Evolutionary conservation across 1,140 invertebrate genomes (phyloP), one percentile per base, ranked within the genome.

Genomic region (Apis cerana): DNA sequence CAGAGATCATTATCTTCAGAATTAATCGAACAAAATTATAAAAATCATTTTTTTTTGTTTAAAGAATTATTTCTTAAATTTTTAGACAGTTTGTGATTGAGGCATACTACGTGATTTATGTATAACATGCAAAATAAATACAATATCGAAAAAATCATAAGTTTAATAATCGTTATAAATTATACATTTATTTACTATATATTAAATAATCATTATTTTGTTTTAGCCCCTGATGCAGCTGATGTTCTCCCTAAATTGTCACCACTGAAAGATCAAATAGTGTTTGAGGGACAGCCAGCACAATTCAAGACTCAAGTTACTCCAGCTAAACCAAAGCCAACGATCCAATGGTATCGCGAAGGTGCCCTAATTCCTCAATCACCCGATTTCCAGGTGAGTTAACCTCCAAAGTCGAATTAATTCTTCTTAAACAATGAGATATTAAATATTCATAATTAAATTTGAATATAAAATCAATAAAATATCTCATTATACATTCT

Each of bases 291-390:
- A 43, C 96, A 97, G 92, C 96, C 97, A 33, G 97, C 97, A 19
- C 97, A 98, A 88, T 98, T 99, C 91, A 97, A 97, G 89, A 98
- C 97, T 2, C 96, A 96, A 86, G 96, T 98, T 56, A 95, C 95
- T 56, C 94, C 93, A 21, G 96, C 97, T 85, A 97, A 97, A 94
- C 96, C 97, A 1, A 97, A 97, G 89, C 97, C 98, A 11, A 97
- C 96, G 4, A 96, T 98, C 61, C 97, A 98, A 92, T 99, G 98
- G 98, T 97, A 97, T 89, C 95, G 98, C 84, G 98, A 98, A 95
- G 97, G 97, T 88, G 96, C 96, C 87, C 95, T 98, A 56, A 98
- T 99, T 90, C 98, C 98, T 17, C 96, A 97, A 93, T 97, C 97
- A 67, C 97, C 97, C 82, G 98, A 98, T 94, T 99, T 99, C 92